Percentiles rank a stretch among this genome's conserved stretches.
These are phyloP conservation scores for Polyploca ridens DNA, from an alignment of 2,888 invertebrate species.

Conservation along the genomic window DNA sequence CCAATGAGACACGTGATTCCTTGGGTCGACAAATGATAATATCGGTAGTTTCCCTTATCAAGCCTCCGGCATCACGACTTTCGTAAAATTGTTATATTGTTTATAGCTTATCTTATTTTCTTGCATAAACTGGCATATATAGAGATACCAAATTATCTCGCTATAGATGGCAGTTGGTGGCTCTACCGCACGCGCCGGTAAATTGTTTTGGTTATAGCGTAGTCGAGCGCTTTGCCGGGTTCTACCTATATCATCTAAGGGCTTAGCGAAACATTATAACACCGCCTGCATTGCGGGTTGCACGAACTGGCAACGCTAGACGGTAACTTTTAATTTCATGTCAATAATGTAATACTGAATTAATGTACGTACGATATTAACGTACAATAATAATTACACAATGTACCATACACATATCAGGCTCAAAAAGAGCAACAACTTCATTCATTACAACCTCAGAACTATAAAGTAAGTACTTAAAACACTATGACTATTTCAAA, in stretches of 20 bases:
- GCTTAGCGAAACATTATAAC: not conserved
- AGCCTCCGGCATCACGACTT: not conserved
- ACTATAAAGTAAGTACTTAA: constrained; percentile 40
- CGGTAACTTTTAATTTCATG: not conserved
- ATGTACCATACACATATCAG: constrained; percentile 29
- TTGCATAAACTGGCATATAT: not conserved
- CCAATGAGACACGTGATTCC: not conserved
- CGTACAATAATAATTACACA: constrained; percentile 33
- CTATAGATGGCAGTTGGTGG: not conserved
- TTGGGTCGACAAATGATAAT: not conserved
- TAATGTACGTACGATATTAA: constrained; percentile 10
- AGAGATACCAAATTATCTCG: not conserved
- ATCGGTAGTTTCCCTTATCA: too few relatives aligned
- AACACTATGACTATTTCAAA: constrained; percentile 57
- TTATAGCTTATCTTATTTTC: not conserved
- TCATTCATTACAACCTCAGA: constrained; percentile 32
- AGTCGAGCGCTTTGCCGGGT: too few relatives aligned
- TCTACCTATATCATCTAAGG: not conserved
- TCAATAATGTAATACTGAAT: not conserved
- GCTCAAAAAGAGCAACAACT: constrained; percentile 54
- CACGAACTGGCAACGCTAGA: not conserved
- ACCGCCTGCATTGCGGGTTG: not conserved
- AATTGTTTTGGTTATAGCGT: not conserved
- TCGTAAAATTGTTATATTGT: not conserved
- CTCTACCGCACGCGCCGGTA: not conserved